phyloP scores from a whole-genome alignment of 1,140 invertebrate species.

The Hestina assimilis region DNA sequence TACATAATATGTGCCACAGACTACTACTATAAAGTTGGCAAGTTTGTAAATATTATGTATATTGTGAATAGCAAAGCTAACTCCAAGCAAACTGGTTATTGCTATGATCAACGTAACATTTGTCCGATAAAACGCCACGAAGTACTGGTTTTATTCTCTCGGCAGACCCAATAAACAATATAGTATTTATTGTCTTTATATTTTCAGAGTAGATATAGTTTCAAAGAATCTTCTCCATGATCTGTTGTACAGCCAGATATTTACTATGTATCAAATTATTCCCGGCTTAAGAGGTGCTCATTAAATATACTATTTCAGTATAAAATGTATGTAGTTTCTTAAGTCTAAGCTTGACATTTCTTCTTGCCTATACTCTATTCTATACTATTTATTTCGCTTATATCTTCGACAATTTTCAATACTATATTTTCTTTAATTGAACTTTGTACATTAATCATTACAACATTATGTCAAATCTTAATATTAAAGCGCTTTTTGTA shows the following conservation, averaged over 20 bases:
- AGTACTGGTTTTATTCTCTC: conserved; percentile 64
- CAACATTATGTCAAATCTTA: not conserved
- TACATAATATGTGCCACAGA: conserved; percentile 43
- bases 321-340: not conserved
- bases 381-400: not conserved
- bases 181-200: conserved; percentile 27
- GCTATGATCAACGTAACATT: conserved; percentile 69
- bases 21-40: conserved; percentile 60
- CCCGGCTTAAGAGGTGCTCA: not conserved
- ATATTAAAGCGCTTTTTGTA: not conserved
- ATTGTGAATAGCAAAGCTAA: conserved; percentile 75
- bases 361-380: not conserved
- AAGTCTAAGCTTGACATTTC: conserved; percentile 8
- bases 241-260: conserved; percentile 34
- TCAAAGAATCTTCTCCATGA: conserved; percentile 18
- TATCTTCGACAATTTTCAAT: not conserved
- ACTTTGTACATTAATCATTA: not conserved
- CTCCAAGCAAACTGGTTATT: conserved; percentile 75
- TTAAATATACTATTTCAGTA: not conserved
- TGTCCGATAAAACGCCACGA: conserved; percentile 78
- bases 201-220: conserved; percentile 39
- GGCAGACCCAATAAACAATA: conserved; percentile 67
- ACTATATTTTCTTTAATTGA: not conserved
- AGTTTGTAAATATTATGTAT: conserved; percentile 53
- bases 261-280: not conserved